Evolutionary conservation across 2,797 vertebrate species (phyloP).

Genomic region (Megaceryle alcyon): DNA sequence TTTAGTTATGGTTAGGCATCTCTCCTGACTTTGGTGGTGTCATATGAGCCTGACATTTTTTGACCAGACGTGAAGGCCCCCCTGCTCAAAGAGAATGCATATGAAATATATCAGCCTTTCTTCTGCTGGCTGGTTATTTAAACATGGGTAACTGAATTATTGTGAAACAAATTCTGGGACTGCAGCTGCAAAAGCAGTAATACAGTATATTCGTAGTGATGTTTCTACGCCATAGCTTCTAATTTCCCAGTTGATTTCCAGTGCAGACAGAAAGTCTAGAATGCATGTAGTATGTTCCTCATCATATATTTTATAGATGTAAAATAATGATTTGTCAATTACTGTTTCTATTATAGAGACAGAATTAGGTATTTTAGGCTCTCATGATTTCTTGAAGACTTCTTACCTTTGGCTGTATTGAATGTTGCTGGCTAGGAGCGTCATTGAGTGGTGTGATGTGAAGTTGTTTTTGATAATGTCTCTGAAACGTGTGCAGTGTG

Average conservation of each 20-base stretch:
- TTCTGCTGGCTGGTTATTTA: constrained; percentile 66
- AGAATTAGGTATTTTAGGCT: neutral
- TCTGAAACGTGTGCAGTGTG: neutral
- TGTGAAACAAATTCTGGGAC: constrained; percentile 66
- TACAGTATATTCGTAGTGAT: constrained; percentile 33
- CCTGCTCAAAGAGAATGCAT: constrained; percentile 62
- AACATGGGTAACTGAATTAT: constrained; percentile 70
- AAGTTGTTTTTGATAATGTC: neutral
- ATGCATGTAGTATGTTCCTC: constrained; percentile 52
- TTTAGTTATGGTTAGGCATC: constrained; percentile 69
- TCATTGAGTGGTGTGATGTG: neutral
- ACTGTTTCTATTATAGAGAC: constrained; percentile 13
- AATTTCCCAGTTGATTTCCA: constrained; percentile 61
- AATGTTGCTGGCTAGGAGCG: neutral
- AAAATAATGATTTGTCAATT: constrained; percentile 61
- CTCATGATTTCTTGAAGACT: neutral
- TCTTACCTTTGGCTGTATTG: neutral
- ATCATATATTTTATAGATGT: constrained; percentile 36
- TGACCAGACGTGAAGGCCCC: constrained; percentile 61
- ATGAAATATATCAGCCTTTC: constrained; percentile 68
- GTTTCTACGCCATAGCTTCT: constrained; percentile 39
- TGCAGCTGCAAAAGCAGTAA: constrained; percentile 72
- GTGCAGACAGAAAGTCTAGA: constrained; percentile 67
- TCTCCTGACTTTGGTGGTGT: constrained; percentile 65
- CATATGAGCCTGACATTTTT: constrained; percentile 71